phyloP scores from a whole-genome alignment of 2,113 vertebrate genomes.

The Serilophus lunatus region DNA sequence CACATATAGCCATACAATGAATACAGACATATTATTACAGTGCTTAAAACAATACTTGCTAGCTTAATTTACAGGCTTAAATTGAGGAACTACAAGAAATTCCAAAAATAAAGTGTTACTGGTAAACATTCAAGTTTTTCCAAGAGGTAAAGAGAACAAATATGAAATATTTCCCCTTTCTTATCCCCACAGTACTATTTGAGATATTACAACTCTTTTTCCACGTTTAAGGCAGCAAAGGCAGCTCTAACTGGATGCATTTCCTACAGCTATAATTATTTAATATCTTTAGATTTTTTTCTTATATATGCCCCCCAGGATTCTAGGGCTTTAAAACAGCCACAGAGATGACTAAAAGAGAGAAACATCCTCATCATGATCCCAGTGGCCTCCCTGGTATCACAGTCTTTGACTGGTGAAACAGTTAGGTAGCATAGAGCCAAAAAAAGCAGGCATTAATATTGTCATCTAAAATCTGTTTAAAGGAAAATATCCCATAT shows the following conservation, averaged over 20 bases:
- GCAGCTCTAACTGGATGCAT: background rate
- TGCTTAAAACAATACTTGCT: background rate
- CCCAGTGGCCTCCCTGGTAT: fast-evolving
- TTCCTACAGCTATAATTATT: background rate
- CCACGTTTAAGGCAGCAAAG: background rate
- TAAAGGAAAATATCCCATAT: background rate
- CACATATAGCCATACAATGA: fast-evolving
- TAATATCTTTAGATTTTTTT: background rate
- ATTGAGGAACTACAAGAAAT: background rate
- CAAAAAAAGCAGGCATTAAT: background rate
- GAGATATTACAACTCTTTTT: background rate
- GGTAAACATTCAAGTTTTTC: background rate
- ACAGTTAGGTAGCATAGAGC: background rate
- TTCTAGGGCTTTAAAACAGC: background rate
- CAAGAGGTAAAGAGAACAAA: background rate
- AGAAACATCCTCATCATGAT: fast-evolving
- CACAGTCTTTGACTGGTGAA: background rate
- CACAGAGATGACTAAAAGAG: background rate
- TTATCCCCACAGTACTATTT: background rate
- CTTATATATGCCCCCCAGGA: background rate
- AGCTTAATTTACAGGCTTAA: background rate
- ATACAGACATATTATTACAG: background rate
- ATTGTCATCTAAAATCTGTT: background rate
- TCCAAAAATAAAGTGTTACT: background rate
- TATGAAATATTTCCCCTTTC: background rate